Base-by-base conservation (phyloP, 2,888 invertebrate species). In the Chalcosyrphus nemorum region DNA sequence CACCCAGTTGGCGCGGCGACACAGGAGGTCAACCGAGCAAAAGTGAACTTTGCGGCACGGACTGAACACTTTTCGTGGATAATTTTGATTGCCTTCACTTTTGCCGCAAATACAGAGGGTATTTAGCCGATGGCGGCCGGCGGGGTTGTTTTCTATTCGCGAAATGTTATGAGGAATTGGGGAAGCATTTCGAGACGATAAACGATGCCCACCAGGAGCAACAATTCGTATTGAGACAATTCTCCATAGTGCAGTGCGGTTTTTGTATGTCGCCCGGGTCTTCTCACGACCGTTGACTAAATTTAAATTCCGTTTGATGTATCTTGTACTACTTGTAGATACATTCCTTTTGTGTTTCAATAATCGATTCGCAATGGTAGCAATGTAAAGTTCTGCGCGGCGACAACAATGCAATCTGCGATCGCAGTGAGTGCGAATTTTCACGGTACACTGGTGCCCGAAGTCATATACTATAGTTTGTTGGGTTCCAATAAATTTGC, bases 201-300 rank as follows among this genome's bases (percentile, higher is more conserved):
- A n/a, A n/a, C n/a, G 27, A 72, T 71, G 56, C 27, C 65, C 35
- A 76, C 57, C 76, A 45, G 77, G 65, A 71, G 65, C 77, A 77
- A 54, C 11, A 21, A 13, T 61, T 68, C 47, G 32, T 45, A 77
- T 70, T 75, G 65, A 50, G 63, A 84, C 65, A 84, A 80, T 84
- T 84, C 63, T 63, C 24, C 74, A 80, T 68, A 70, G 68, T 21
- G 47, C n/a, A n/a, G n/a, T n/a, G n/a, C n/a, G n/a, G n/a, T n/a
- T n/a, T n/a, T n/a, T n/a, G 59, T 38, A 63, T 78, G 74, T 84
- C 74, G 84, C 84, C 84, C 43, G 84, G 74, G 84, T 84, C 80
- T 70, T 84, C 84, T 84, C 84, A 84, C 84, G 80, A 84, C 84
- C 74, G n/a, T n/a, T n/a, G 84, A 56, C 72, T 21, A 82, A 82